Evolutionary conservation across 2,113 vertebrate genomes (phyloP).

Genomic region (Pheucticus melanocephalus): DNA sequence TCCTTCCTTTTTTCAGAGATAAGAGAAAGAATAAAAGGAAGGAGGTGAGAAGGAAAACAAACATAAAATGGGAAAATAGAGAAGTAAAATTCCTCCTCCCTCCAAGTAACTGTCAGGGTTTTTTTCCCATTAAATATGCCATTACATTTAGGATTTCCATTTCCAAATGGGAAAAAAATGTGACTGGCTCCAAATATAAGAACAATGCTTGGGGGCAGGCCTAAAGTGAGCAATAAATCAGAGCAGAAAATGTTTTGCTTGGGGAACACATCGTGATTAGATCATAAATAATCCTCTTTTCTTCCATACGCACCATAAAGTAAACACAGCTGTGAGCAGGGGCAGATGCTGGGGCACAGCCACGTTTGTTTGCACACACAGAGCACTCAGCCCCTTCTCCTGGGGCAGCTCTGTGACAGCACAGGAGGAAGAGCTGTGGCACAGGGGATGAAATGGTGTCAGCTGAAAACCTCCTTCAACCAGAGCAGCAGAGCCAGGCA

Average conservation of each 20-base stretch:
- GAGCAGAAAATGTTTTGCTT: conserved; percentile 17
- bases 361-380: not conserved
- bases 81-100: not conserved
- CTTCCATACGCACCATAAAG: not conserved
- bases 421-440: not conserved
- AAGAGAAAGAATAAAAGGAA: not conserved
- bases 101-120: not conserved
- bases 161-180: conserved; percentile 37
- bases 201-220: conserved; percentile 40
- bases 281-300: conserved; percentile 48
- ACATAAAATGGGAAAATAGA: not conserved
- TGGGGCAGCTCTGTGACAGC: not conserved
- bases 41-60: not conserved
- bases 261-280: not conserved
- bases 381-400: not conserved
- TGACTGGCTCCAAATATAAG: not conserved
- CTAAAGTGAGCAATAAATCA: conserved; percentile 29
- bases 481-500: not conserved
- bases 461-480: not conserved
- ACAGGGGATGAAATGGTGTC: not conserved
- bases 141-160: conserved; percentile 1
- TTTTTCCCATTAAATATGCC: not conserved
- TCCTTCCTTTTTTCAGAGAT: not conserved
- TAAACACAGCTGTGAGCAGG: conserved; percentile 21
- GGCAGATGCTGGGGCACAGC: not conserved